A percentile compares a stretch with the other conserved stretches of the same genome.
These are phyloP conservation scores for Cnemophilus loriae DNA, from an alignment of 2,113 vertebrate genomes.

Conservation along the genomic window DNA sequence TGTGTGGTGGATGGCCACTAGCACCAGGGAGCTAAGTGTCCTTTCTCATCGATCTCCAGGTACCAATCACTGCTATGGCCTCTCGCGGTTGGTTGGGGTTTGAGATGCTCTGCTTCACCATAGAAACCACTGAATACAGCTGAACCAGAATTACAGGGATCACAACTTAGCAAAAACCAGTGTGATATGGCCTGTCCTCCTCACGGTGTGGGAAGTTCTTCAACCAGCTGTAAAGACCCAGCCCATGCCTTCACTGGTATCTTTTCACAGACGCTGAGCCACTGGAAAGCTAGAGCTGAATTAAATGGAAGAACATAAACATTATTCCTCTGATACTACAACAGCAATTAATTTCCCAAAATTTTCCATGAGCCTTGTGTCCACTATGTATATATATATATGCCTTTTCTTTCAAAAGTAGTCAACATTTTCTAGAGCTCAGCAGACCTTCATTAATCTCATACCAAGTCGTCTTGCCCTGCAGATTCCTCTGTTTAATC, in stretches of 20 bases:
- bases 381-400: not conserved
- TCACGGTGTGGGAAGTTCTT: not conserved
- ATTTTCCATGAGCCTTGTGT: not conserved
- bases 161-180: not conserved
- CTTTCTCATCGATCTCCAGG: not conserved
- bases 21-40: accelerated
- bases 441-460: not conserved
- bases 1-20: not conserved
- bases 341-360: not conserved
- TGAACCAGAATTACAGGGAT: not conserved
- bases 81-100: accelerated
- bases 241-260: not conserved
- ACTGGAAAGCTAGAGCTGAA: not conserved
- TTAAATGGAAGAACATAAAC: not conserved
- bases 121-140: not conserved
- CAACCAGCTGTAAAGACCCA: not conserved
- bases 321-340: not conserved
- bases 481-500: not conserved
- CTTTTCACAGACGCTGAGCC: not conserved
- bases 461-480: not conserved
- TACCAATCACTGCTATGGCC: not conserved
- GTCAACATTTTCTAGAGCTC: not conserved
- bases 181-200: not conserved
- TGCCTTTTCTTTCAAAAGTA: not conserved
- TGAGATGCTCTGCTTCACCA: not conserved